Percentiles rank a stretch among this genome's conserved stretches.
Conservation (phyloP, 2,797 vertebrate species). For the Gambelia wislizenii region DNA sequence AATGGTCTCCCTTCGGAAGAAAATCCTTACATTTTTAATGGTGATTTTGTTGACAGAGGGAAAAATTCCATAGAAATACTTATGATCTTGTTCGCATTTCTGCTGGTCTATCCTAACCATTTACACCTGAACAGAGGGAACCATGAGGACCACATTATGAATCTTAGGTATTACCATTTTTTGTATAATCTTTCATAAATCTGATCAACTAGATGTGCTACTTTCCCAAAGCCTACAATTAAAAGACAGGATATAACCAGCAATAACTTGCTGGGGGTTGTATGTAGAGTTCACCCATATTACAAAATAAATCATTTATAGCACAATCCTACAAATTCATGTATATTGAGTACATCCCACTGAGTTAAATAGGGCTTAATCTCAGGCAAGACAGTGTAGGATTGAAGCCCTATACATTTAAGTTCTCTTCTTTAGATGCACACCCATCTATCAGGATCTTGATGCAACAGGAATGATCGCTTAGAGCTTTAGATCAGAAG, state of each 20-base stretch:
- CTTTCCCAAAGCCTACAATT: neutral
- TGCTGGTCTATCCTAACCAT: conserved; percentile 92
- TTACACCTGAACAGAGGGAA: conserved; percentile 96
- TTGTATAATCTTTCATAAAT: conserved; percentile 5
- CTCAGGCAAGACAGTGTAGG: no score
- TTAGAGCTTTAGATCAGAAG: neutral
- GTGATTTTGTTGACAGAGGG: conserved; percentile 97
- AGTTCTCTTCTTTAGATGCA: neutral
- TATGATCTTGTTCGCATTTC: conserved; percentile 90
- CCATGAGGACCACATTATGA: conserved; percentile 97
- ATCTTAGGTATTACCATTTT: conserved; percentile 84
- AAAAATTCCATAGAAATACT: conserved; percentile 93
- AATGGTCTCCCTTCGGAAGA: conserved; percentile 93
- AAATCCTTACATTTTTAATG: conserved; percentile 94
- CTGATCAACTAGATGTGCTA: conserved; percentile 1
- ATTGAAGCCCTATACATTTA: neutral
- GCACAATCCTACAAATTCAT: neutral
- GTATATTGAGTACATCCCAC: neutral
- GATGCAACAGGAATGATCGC: neutral
- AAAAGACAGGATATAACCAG: neutral
- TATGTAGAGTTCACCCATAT: neutral
- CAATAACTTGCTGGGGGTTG: neutral
- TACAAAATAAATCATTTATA: neutral
- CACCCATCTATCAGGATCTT: neutral
- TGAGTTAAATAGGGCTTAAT: neutral